These are phyloP conservation scores for Mastomys natalensis DNA, from an alignment of 2,113 vertebrate genomes.

Conservation along the genomic window DNA sequence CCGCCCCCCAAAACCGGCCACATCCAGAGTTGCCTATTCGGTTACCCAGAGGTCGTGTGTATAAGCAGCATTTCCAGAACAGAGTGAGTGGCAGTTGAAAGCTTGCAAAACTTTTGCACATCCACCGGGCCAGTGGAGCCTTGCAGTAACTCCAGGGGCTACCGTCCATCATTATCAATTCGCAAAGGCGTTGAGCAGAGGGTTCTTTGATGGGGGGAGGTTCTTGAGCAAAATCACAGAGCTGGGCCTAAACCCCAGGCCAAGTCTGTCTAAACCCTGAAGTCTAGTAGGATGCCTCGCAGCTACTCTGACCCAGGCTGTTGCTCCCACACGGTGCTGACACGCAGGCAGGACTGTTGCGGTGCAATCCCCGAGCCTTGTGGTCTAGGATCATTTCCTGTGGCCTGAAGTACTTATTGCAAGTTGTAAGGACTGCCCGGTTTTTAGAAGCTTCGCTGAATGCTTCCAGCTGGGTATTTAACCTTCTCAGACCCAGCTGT, in stretches of 20 bases:
- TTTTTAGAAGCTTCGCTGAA: conserved; percentile 76
- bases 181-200: background rate
- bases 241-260: background rate
- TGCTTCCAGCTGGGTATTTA: conserved; percentile 82
- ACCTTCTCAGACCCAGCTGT: conserved; percentile 79
- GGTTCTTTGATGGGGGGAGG: background rate
- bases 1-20: background rate
- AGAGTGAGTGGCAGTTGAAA: background rate
- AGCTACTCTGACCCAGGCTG: conserved; percentile 23
- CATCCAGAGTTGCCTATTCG: background rate
- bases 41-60: conserved; percentile 8
- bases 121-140: background rate
- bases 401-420: conserved; percentile 82
- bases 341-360: conserved; percentile 66
- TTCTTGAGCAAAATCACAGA: background rate
- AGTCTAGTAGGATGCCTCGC: background rate
- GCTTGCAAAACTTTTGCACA: background rate
- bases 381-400: conserved; percentile 83
- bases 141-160: background rate
- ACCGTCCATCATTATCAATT: conserved; percentile 19
- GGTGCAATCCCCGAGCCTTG: conserved; percentile 72
- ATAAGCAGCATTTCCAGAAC: background rate
- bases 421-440: conserved; percentile 77
- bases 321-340: conserved; percentile 68
- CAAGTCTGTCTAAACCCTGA: background rate